Evolutionary conservation across 2,888 invertebrate genomes (phyloP), one percentile per base, ranked within the genome.

Genomic region (Cheilosia variabilis): DNA sequence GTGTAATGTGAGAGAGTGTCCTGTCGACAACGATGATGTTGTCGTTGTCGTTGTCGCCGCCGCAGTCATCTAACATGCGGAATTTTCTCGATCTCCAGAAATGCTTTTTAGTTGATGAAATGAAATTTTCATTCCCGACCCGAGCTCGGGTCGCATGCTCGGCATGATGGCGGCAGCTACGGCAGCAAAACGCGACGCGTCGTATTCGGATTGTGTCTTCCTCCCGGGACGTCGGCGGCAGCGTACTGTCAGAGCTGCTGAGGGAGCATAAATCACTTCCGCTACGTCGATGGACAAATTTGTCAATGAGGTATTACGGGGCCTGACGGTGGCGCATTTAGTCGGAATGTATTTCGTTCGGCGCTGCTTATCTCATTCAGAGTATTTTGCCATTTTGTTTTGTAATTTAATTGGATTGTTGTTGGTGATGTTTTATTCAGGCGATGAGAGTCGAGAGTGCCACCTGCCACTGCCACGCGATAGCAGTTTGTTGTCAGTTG

Each of bases 1-100:
- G 80, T 84, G 84, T 80, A 80, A 84, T 84, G 84, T 84, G 75
- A 65, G 80, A 71, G 84, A 84, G 66, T 84, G 84, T 80, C 84
- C 84, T 84, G 84, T 80, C 80, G 80, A 55, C 79, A 52, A 53
- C 69, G 69, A 79, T 79, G 84, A 79, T 75, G 79, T 79, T 69
- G 83, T 79, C 68, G 66, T 77, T 58, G 58, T 50, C 68, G 75
- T 68, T 62, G 55, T 68, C 45, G 62, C 27, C 62, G 68, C 68
- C 83, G 68, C 62, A 73, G 50, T 57, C 83, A 79, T 73, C 83
- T 68, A 73, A 78, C 78, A 68, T 73, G 45, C 66, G 73, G 83
- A 65, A 79, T 79, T 79, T 75, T 37, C 73, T 69, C 52, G 63
- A 73, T 65, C 66, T 75, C 80, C 55, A 80, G 69, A 80, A 84